Evolutionary conservation across 2,113 vertebrate genomes (phyloP).

Genomic region (Cyrtonyx montezumae): DNA sequence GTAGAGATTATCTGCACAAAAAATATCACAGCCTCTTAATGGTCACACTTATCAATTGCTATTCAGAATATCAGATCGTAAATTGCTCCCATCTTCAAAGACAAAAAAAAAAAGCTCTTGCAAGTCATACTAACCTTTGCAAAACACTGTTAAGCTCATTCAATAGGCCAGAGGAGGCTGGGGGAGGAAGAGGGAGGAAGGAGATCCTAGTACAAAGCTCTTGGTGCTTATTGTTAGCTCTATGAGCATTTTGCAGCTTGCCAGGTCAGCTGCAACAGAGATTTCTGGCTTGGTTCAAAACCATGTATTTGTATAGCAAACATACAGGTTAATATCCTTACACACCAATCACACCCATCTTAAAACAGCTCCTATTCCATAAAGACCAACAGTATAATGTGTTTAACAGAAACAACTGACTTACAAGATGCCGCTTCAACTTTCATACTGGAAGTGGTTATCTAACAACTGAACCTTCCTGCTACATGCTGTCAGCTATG

Average conservation of each 20-base stretch:
- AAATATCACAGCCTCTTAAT: constrained; percentile 10
- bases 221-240: neutral
- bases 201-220: fast-evolving
- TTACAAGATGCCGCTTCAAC: neutral
- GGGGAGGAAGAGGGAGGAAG: neutral
- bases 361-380: neutral
- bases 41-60: constrained; percentile 8
- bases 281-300: neutral
- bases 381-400: neutral
- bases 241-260: neutral
- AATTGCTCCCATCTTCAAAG: constrained; percentile 12
- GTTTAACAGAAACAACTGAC: neutral
- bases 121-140: neutral
- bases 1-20: constrained; percentile 41
- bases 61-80: constrained; percentile 18
- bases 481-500: neutral
- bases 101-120: neutral
- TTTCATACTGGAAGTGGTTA: too few relatives aligned
- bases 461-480: neutral
- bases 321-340: neutral
- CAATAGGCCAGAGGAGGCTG: neutral
- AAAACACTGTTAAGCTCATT: neutral
- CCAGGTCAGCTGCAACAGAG: neutral
- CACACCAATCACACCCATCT: neutral
- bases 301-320: neutral